These are phyloP conservation scores for Lytechinus pictus DNA, from an alignment of 35 echinoderm and acorn worm species.

Conservation along the genomic window DNA sequence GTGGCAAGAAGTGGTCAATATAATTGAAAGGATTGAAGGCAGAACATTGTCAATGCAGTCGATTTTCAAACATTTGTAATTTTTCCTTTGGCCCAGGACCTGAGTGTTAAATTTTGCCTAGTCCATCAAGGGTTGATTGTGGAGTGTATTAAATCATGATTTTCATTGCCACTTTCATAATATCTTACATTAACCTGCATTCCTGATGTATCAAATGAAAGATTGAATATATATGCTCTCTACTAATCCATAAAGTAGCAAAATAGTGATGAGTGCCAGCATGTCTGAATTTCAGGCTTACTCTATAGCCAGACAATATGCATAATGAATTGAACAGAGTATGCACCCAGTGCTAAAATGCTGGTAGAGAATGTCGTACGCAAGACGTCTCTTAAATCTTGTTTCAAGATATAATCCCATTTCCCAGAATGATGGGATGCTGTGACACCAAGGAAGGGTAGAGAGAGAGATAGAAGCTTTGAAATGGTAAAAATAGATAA, in stretches of 20 bases:
- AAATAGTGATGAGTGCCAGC: neutral
- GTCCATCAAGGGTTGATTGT: too few relatives aligned
- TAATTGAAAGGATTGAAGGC: too few relatives aligned
- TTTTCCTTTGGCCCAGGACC: too few relatives aligned
- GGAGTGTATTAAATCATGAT: too few relatives aligned
- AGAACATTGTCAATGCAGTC: too few relatives aligned
- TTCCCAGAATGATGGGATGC: neutral
- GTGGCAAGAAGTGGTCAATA: too few relatives aligned
- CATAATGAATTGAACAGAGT: neutral
- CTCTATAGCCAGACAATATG: neutral
- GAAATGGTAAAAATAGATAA: neutral
- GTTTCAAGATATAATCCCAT: conserved; percentile 27
- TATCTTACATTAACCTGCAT: too few relatives aligned
- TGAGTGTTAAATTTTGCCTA: too few relatives aligned
- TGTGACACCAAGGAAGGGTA: neutral
- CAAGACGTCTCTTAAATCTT: conserved; percentile 29
- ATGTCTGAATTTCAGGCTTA: neutral
- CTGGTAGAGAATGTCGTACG: neutral
- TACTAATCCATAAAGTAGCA: neutral
- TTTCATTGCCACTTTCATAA: too few relatives aligned
- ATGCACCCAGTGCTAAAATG: neutral
- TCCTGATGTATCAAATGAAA: too few relatives aligned
- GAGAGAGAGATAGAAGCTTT: neutral
- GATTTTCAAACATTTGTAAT: too few relatives aligned
- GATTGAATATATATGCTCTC: too few relatives aligned